Evolutionary conservation across 2,113 vertebrate species (phyloP).

Genomic region (Isurus oxyrinchus): DNA sequence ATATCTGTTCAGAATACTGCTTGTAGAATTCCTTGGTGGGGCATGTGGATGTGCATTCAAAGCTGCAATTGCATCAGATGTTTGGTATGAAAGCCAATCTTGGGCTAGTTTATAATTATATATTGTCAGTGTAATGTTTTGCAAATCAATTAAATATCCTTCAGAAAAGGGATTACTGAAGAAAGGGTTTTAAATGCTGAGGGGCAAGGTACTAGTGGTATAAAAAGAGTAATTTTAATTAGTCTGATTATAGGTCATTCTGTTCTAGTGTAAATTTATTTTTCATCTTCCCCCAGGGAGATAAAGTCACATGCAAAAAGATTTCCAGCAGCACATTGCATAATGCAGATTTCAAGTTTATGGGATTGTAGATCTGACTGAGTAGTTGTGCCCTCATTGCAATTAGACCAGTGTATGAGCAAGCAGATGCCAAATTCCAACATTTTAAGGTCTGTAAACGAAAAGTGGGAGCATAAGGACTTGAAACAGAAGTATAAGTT

Average conservation of each 20-base stretch:
- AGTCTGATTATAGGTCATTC: constrained; percentile 4
- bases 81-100: neutral
- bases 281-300: neutral
- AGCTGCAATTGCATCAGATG: neutral
- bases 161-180: neutral
- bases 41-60: neutral
- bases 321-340: neutral
- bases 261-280: neutral
- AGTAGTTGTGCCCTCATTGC: neutral
- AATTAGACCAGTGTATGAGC: neutral
- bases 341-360: neutral
- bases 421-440: neutral
- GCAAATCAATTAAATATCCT: neutral
- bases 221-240: constrained; percentile 1
- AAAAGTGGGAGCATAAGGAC: neutral
- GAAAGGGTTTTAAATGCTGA: neutral
- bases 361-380: neutral
- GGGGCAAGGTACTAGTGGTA: neutral
- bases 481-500: neutral
- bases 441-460: neutral
- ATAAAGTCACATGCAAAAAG: neutral
- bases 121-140: neutral
- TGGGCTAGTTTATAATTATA: neutral
- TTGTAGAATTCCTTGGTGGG: neutral
- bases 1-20: neutral